Conservation (phyloP, 2,113 vertebrate species). For the Sus scrofa region T2T-Sscrofa CM000829.6:33441001-33441500, state of each 20-base stretch:
- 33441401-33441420: background rate
- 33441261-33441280: background rate
- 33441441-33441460: background rate
- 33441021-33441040: background rate
- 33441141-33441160: slow-evolving; percentile 89
- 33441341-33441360: background rate
- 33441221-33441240: background rate
- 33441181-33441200: background rate
- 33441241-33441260: background rate
- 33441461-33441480: background rate
- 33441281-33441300: background rate
- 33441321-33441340: fast-evolving
- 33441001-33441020: slow-evolving; percentile 82
- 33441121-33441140: slow-evolving; percentile 89
- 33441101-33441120: slow-evolving; percentile 87
- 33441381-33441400: background rate
- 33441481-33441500: background rate
- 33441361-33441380: background rate
- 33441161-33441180: slow-evolving; percentile 87
- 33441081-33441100: slow-evolving; percentile 89
- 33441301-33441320: background rate
- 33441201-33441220: background rate
- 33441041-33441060: slow-evolving; percentile 82
- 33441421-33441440: background rate
- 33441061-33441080: slow-evolving; percentile 89